These are phyloP conservation scores for Conopomorpha cramerella DNA, from an alignment of 1,140 invertebrate species.

Conservation along the genomic window DNA sequence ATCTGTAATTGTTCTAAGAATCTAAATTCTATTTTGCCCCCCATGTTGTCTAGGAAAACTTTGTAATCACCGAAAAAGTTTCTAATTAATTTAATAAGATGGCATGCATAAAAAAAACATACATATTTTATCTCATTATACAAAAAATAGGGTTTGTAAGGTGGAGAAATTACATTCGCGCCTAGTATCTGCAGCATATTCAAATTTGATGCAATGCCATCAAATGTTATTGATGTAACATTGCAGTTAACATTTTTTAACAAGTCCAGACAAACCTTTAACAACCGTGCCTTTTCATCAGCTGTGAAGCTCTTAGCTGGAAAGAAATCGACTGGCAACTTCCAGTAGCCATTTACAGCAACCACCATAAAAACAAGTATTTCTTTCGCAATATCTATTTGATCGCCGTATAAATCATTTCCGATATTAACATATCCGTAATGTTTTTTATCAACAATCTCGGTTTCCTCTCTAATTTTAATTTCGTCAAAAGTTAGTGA, in stretches of 20 bases:
- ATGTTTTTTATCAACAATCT: conserved; percentile 12
- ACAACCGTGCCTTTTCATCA: conserved; percentile 2
- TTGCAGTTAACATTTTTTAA: conserved; percentile 8
- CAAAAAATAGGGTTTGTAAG: conserved; percentile 3
- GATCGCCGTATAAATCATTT: conserved; percentile 5
- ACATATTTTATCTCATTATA: background rate
- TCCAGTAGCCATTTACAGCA: conserved; percentile 10
- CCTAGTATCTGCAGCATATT: conserved; percentile 5
- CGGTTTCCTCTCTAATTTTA: conserved; percentile 12
- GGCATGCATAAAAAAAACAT: background rate
- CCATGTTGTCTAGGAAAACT: background rate
- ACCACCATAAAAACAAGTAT: conserved; percentile 17
- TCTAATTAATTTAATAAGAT: background rate
- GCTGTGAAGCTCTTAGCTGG: conserved; percentile 10
- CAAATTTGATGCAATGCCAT: conserved; percentile 13
- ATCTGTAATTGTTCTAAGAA: background rate
- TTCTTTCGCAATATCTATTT: conserved; percentile 5
- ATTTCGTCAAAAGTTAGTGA: conserved; percentile 15
- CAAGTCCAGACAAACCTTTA: conserved; percentile 7
- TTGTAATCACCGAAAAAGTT: background rate
- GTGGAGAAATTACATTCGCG: background rate
- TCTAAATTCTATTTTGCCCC: background rate
- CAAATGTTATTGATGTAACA: conserved; percentile 13
- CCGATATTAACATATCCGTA: conserved; percentile 11
- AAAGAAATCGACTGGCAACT: conserved; percentile 17